Base-by-base conservation (phyloP, 2,888 invertebrate genomes). In the Clostera curtula region DNA sequence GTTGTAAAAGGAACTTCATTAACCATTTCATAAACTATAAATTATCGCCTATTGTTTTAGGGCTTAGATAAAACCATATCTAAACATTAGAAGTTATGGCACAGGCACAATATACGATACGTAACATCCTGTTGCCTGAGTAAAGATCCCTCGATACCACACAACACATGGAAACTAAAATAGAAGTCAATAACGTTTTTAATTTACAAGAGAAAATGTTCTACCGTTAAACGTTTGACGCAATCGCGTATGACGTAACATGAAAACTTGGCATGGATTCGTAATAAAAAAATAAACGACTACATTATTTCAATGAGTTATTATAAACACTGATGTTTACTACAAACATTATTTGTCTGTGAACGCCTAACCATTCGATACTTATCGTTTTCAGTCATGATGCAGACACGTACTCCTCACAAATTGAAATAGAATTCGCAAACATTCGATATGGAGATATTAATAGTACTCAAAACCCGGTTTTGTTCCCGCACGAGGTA, bases 381-480 rank as follows among this genome's bases (percentile, higher is more conserved):
- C 10, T 15, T 5, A n/a, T 18, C 8, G n/a, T n/a, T n/a, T n/a
- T n/a, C n/a, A n/a, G n/a, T n/a, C n/a, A n/a, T n/a, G n/a, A n/a
- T n/a, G n/a, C n/a, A n/a, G n/a, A n/a, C n/a, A n/a, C n/a, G n/a
- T n/a, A n/a, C n/a, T n/a, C n/a, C n/a, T n/a, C n/a, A 71, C 67
- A 66, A 68, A 62, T 68, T 68, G 56, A 83, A 83, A 82, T 82
- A 80, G 79, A 76, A 65, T 76, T 75, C 67, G 74, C 75, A 82
- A 79, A 75, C 80, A 80, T 80, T 77, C 67, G 80, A 82, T 83
- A 80, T 66, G 74, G 66, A 70, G 67, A 62, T 82, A 83, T 83
- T 76, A 76, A 67, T 82, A 83, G 82, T 67, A 62, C 38, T 66
- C 60, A 73, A 71, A 80, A 80, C 80, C 82, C 70, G 80, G 80